phyloP scores from a whole-genome alignment of 1,140 invertebrate genomes.

The Hyphantria cunea region DNA sequence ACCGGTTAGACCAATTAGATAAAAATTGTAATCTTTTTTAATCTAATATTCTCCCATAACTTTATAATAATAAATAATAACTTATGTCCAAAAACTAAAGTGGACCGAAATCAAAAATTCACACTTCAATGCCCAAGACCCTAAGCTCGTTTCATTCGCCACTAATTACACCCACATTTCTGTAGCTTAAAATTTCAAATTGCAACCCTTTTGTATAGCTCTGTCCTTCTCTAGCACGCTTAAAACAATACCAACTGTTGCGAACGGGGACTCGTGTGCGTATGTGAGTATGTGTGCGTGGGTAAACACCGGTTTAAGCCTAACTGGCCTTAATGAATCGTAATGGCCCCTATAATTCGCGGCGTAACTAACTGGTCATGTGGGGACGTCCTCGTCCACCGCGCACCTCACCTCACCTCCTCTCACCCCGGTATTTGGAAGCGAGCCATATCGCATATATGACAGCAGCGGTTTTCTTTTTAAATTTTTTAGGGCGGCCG shows the following conservation, averaged over 20 bases:
- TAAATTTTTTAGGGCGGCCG: slow-evolving; percentile 70
- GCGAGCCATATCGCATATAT: slow-evolving; percentile 77
- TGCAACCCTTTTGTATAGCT: slow-evolving; percentile 39
- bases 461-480: slow-evolving; percentile 75
- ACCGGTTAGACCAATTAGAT: no score
- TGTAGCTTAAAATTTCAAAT: slow-evolving; percentile 68
- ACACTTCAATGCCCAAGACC: slow-evolving; percentile 58
- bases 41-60: no score
- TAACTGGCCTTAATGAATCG: slow-evolving; percentile 83
- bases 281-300: slow-evolving; percentile 61
- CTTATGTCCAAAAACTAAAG: slow-evolving; percentile 4
- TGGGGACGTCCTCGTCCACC: slow-evolving; percentile 58
- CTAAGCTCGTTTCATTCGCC: slow-evolving; percentile 69
- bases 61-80: no score
- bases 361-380: slow-evolving; percentile 82
- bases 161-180: slow-evolving; percentile 74
- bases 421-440: slow-evolving; percentile 64
- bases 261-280: slow-evolving; percentile 46
- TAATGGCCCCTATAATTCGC: slow-evolving; percentile 83
- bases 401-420: slow-evolving; percentile 39
- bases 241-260: slow-evolving; percentile 69
- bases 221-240: slow-evolving; percentile 47
- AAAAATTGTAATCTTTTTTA: no score
- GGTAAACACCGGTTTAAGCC: slow-evolving; percentile 80
- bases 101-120: slow-evolving; percentile 56